Conservation (phyloP, 2,888 invertebrate species). For the Acheta domesticus region DNA sequence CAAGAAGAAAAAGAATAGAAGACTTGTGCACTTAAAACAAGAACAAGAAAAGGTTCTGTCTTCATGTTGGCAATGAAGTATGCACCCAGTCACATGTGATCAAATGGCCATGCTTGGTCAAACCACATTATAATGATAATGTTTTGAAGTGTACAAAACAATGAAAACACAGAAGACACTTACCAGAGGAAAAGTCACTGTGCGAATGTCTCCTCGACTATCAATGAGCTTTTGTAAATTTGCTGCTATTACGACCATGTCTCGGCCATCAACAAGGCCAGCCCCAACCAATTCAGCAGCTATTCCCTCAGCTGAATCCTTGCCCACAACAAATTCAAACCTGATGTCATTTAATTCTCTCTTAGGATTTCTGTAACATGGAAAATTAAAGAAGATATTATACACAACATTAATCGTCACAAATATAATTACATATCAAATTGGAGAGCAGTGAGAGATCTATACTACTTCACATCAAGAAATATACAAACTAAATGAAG, state of each 20-base stretch:
- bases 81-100: too few species aligned
- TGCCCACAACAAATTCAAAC: slow-evolving; percentile 90
- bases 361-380: slow-evolving; percentile 66
- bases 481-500: too few species aligned
- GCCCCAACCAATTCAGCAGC: slow-evolving; percentile 92
- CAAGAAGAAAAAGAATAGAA: too few species aligned
- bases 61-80: too few species aligned
- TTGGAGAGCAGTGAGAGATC: too few species aligned
- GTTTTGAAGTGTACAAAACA: too few species aligned
- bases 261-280: slow-evolving; percentile 86
- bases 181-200: slow-evolving; percentile 86
- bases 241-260: slow-evolving; percentile 86
- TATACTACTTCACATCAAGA: too few species aligned
- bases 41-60: too few species aligned
- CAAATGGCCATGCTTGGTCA: too few species aligned
- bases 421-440: slow-evolving; percentile 23
- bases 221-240: slow-evolving; percentile 90
- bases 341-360: slow-evolving; percentile 95
- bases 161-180: slow-evolving; percentile 41
- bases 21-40: too few species aligned
- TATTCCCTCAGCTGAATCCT: slow-evolving; percentile 88
- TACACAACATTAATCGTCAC: slow-evolving; percentile 33
- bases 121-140: too few species aligned
- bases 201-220: slow-evolving; percentile 60
- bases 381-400: background rate